Evolutionary conservation across 2,888 invertebrate genomes (phyloP).

Genomic region (Dynastes tityus): DNA sequence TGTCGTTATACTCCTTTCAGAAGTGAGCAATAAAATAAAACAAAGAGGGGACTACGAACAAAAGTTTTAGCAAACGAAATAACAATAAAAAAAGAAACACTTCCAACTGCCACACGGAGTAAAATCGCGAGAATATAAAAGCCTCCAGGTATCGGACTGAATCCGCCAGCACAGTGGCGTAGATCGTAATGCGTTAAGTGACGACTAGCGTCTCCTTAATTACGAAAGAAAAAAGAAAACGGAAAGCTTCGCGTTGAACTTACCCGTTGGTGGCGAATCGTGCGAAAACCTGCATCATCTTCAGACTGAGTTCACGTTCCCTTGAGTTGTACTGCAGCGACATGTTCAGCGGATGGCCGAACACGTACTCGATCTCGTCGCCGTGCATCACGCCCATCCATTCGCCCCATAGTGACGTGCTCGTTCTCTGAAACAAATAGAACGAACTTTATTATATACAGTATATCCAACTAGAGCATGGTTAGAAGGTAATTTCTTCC

Average conservation of each 20-base stretch:
- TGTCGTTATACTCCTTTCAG: too few relatives aligned
- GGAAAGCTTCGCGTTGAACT: conserved; percentile 66
- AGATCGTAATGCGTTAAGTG: too few relatives aligned
- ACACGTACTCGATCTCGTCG: conserved; percentile 98
- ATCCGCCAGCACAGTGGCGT: too few relatives aligned
- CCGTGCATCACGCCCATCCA: conserved; percentile 99
- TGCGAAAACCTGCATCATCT: conserved; percentile 94
- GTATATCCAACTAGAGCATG: too few relatives aligned
- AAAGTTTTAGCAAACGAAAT: neutral
- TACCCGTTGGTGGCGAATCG: conserved; percentile 96
- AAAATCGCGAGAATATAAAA: neutral
- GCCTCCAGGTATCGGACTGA: neutral
- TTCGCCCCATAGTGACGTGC: conserved; percentile 95
- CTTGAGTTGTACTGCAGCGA: conserved; percentile 88
- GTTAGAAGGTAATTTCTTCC: too few relatives aligned
- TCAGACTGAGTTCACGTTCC: conserved; percentile 89
- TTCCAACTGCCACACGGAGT: neutral
- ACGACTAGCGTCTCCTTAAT: neutral
- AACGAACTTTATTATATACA: neutral
- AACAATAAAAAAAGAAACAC: neutral
- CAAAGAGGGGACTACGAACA: neutral
- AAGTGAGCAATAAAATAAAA: too few relatives aligned
- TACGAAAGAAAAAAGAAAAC: neutral
- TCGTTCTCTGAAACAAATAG: conserved; percentile 83
- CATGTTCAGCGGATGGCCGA: conserved; percentile 94